Conservation (phyloP, 2,888 invertebrate species). For the Tholera decimalis region DNA sequence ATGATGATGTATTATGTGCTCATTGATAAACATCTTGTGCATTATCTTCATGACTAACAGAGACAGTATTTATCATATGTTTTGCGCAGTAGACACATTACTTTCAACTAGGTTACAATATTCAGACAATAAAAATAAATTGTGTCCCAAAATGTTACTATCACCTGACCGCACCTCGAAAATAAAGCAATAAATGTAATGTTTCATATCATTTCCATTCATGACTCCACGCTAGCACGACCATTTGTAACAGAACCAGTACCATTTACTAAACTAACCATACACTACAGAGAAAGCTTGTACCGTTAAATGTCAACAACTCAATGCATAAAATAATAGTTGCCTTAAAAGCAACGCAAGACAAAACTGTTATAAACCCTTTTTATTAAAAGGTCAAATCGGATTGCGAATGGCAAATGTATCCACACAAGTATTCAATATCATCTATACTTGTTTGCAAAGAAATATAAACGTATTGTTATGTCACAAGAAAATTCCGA, state of each 20-base stretch:
- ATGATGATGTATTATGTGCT: not conserved
- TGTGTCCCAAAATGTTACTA: conserved; percentile 1
- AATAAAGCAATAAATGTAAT: conserved; percentile 29
- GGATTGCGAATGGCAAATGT: conserved; percentile 47
- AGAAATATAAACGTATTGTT: conserved; percentile 42
- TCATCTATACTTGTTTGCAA: conserved; percentile 48
- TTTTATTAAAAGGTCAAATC: conserved; percentile 58
- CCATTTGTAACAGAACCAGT: conserved; percentile 11
- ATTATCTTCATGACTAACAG: not conserved
- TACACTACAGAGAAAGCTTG: conserved; percentile 19
- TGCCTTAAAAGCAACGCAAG: conserved; percentile 45
- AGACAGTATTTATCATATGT: too few species aligned
- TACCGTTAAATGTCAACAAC: conserved; percentile 52
- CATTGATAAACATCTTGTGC: not conserved
- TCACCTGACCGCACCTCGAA: not conserved
- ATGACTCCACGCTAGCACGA: conserved; percentile 9
- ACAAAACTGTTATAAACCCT: conserved; percentile 44
- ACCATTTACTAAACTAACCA: conserved; percentile 21
- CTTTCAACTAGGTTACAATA: not conserved
- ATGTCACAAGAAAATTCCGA: conserved; percentile 6
- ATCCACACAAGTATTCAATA: conserved; percentile 48
- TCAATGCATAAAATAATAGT: conserved; percentile 62
- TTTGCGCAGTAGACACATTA: not conserved
- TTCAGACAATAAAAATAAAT: not conserved
- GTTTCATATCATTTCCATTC: conserved; percentile 9